Evolutionary conservation across 2,113 vertebrate species (phyloP).

Genomic region (Prietella phreatophila): DNA sequence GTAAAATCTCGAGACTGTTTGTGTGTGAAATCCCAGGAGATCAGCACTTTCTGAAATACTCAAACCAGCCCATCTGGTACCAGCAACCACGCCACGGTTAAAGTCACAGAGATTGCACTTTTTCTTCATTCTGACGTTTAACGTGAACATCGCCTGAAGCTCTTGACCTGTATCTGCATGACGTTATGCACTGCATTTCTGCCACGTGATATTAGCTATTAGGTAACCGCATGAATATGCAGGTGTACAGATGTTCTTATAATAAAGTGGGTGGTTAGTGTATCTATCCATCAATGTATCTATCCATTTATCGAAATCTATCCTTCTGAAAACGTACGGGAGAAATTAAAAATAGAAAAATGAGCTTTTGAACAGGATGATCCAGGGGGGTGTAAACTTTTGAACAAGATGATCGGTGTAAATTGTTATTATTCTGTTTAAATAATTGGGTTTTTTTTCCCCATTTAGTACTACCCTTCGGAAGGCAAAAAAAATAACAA

Average conservation of each 20-base stretch:
- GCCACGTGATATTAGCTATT: background rate
- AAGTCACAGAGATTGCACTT: no score
- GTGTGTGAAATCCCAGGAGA: background rate
- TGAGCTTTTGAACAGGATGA: no score
- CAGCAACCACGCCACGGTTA: background rate
- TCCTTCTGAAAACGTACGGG: no score
- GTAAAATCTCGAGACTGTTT: background rate
- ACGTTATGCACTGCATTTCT: background rate
- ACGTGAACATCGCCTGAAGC: background rate
- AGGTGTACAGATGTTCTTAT: background rate
- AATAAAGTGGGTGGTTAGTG: background rate
- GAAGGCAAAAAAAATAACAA: no score
- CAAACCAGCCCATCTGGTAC: background rate
- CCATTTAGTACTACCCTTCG: no score
- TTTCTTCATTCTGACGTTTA: background rate
- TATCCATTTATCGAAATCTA: no score
- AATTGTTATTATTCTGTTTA: no score
- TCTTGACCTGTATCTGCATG: background rate
- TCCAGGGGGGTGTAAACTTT: no score
- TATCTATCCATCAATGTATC: no score
- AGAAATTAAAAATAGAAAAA: background rate
- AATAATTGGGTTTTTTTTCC: no score
- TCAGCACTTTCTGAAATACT: background rate
- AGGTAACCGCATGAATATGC: background rate
- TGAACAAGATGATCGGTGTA: no score